Base-by-base conservation (phyloP, 2,888 invertebrate genomes). In the Panzeria rudis region DNA sequence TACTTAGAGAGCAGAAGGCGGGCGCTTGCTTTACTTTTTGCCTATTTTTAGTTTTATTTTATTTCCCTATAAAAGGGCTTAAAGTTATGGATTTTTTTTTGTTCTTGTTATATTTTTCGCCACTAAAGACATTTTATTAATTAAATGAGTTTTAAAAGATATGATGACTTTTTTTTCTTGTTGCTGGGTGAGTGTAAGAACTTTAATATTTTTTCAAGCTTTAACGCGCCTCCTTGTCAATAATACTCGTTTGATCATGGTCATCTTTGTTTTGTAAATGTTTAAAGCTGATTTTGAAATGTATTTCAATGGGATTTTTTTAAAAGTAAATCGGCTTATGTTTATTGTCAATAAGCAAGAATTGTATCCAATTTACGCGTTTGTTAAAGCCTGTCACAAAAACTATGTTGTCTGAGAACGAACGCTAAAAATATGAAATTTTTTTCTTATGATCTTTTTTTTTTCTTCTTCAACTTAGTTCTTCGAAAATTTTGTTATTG, bases 341-440 rank as follows among this genome's bases (percentile, higher is more conserved):
- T 85, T 85, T 82, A 85, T 85, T 85, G 85, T 76, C 75, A 85
- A 85, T 85, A 85, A 81, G 64, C 35, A 79, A 59, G 85, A 82
- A 85, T 85, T 85, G 85, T 76, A 82, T 78, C 78, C 85, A 85
- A 85, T 85, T 85, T 85, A 79, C 77, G 85, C 84, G 69, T 84
- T 84, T 84, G 61, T 84, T 84, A 81, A 84, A 69, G 78, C 69
- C 82, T 85, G 85, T 79, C 84, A 85, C 85, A 73, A 32, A 47
- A 72, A 73, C 73, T 76, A 80, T 80, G 72, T 80, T 61, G 80
- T 72, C 50, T 35, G 23, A 54, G 20, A 35, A 66, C 23, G 52
- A 50, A 7, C 3, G 38, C 44, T 44, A 68, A 78, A 25, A 35
- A 41, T 38, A 20, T 50, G 17, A 20, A 35, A 35, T 64, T 29